Base-by-base conservation (phyloP, 2,888 invertebrate genomes). In the Ellobium chinense region DNA sequence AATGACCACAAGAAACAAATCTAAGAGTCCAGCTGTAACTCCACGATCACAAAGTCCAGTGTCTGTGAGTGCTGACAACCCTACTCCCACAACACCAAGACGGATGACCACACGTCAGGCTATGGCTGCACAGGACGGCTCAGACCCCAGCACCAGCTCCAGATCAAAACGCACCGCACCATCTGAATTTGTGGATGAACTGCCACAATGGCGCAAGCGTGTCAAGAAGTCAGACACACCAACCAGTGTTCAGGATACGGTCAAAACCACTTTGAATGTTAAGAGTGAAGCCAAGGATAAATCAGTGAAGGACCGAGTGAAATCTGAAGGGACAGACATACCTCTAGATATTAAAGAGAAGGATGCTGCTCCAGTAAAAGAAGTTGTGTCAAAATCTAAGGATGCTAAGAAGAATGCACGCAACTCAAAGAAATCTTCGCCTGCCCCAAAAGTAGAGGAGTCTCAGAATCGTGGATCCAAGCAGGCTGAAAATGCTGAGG, bases 101-200 rank as follows among this genome's bases (percentile, higher is more conserved):
- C 68, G 39, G 36, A 36, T 54, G 29, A 21, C 39, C 18, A 58
- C 58, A 2, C 2, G 58, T 2, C 68, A 58, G 4, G 29, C 2
- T 0, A 27, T 46, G 0, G n/a, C 36, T 21, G 36, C 54, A 68
- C 29, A 46, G 29, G 54, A 68, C 12, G 21, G 34, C 1, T 60
- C 70, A 18, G 18, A n/a, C 24, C 9, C 37, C 9, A 24, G 29
- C 21, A 21, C n/a, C 37, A 39, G 2, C 14, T 21, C 12, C 7
- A 76, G 58, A 12, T 12, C n/a, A 29, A 56, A 77, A 29, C n/a
- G 66, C 7, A 27, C 39, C 12, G 39, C 70, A 27, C 69, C 78
- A 14, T 18, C 68, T 24, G 68, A 68, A 27, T 62, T 62, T 46
- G 54, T 70, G 3, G 70, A 78, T 24, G 63, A 63, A 27, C 36